A percentile compares a stretch with the other conserved stretches of the same genome.
Evolutionary conservation across 2,888 invertebrate genomes (phyloP).

Genomic region (Escarpia spicata): DNA sequence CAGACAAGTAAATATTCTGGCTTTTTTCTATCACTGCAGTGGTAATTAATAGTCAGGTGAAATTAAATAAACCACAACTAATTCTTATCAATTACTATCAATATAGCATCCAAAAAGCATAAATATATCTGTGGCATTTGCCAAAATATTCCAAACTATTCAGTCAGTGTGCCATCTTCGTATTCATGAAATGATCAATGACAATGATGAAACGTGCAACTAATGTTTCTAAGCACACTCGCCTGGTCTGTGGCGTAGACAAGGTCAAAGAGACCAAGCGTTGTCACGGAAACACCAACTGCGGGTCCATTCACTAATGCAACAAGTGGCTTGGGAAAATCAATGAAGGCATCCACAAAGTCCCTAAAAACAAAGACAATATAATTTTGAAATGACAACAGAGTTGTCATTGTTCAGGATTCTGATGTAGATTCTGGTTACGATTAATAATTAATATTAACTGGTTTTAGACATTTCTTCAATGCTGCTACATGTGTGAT

Average conservation of each 20-base stretch:
- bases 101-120: not conserved
- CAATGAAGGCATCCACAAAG: conserved; percentile 81
- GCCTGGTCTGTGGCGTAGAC: conserved; percentile 85
- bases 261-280: conserved; percentile 85
- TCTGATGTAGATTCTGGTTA: not conserved
- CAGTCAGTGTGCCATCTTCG: not conserved
- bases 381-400: not conserved
- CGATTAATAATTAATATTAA: not conserved
- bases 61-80: too few species aligned
- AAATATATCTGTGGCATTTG: not conserved
- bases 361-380: conserved; percentile 63
- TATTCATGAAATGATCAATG: not conserved
- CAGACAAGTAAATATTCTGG: too few species aligned
- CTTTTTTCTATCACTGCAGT: too few species aligned
- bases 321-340: conserved; percentile 87
- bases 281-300: conserved; percentile 88
- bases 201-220: not conserved
- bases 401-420: not conserved
- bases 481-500: not conserved
- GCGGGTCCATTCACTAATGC: conserved; percentile 94
- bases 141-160: not conserved
- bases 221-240: not conserved
- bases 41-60: too few species aligned
- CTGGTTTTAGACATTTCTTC: not conserved
- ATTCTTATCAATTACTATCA: not conserved